Percentiles rank a stretch among this genome's conserved stretches.
phyloP scores from a whole-genome alignment of 2,113 vertebrate genomes.

The rabbit (Oryctolagus cuniculus) region mOryCun1.1 NC_091432.1:215845501-215846000 shows the following conservation, averaged over 20 bases:
- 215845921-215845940: constrained; percentile 90
- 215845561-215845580: constrained; percentile 33
- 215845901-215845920: constrained; percentile 92
- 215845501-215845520: too few relatives aligned
- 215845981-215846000: constrained; percentile 67
- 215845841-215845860: constrained; percentile 95
- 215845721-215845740: constrained; percentile 30
- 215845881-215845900: constrained; percentile 91
- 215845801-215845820: constrained; percentile 85
- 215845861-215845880: constrained; percentile 93
- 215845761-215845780: constrained; percentile 85
- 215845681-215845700: constrained; percentile 9
- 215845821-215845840: constrained; percentile 90
- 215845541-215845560: constrained; percentile 41
- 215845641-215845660: constrained; percentile 41
- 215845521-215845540: neutral
- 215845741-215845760: constrained; percentile 62
- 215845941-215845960: constrained; percentile 91
- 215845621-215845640: constrained; percentile 22
- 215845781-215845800: constrained; percentile 84
- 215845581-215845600: constrained; percentile 39
- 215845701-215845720: constrained; percentile 6
- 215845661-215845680: constrained; percentile 61
- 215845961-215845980: constrained; percentile 64
- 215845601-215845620: constrained; percentile 33